Percentiles rank a stretch among this genome's conserved stretches.
Conservation (phyloP, 1,140 invertebrate species). For the Micrasema minimum region DNA sequence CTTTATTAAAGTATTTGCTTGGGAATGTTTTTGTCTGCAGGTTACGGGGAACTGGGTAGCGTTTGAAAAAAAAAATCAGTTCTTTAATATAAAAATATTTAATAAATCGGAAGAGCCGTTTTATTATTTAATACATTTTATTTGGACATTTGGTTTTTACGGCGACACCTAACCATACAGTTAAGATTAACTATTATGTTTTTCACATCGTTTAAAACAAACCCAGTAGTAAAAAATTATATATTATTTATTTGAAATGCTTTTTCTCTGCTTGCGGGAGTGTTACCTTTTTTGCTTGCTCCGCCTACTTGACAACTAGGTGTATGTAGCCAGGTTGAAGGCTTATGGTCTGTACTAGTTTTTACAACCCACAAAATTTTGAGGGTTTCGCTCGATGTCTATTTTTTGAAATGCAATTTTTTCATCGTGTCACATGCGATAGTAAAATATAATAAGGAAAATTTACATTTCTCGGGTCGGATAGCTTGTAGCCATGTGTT, state of each 20-base stretch:
- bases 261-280: no score
- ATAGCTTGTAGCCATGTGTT: slow-evolving; percentile 31
- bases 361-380: slow-evolving; percentile 28
- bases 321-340: neutral
- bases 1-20: slow-evolving; percentile 33
- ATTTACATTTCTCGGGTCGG: slow-evolving; percentile 32
- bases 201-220: no score
- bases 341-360: slow-evolving; percentile 22
- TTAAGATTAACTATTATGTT: no score
- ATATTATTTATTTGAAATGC: no score
- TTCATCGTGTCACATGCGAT: slow-evolving; percentile 28
- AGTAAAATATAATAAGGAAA: slow-evolving; percentile 41
- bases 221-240: no score
- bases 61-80: no score
- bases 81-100: no score
- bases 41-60: no score
- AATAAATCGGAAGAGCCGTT: no score
- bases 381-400: slow-evolving; percentile 31
- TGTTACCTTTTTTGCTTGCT: neutral
- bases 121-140: no score
- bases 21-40: slow-evolving; percentile 11
- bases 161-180: no score
- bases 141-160: no score
- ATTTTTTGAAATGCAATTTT: slow-evolving; percentile 32
- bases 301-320: neutral